These are phyloP conservation scores for Channa maculata DNA, from an alignment of 2,113 vertebrate species.

Conservation along the genomic window DNA sequence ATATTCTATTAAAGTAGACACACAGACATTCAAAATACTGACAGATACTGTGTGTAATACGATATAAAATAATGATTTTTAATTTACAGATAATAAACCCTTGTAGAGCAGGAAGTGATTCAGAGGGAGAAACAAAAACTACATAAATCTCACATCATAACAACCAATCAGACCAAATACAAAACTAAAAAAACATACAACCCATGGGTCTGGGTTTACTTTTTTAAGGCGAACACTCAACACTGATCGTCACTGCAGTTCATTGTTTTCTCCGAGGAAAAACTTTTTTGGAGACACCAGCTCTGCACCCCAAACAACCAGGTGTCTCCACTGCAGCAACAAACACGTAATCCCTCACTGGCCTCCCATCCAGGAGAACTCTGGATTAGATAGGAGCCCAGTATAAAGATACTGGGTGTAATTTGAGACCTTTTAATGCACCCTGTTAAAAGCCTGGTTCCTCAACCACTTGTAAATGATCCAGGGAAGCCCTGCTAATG, in stretches of 20 bases:
- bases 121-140: background rate
- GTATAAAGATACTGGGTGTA: constrained; percentile 6
- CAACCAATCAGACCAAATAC: background rate
- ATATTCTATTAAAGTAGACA: constrained; percentile 13
- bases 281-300: too few relatives aligned
- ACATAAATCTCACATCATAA: background rate
- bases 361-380: background rate
- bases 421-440: constrained; percentile 25
- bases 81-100: background rate
- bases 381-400: background rate
- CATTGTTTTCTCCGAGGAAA: too few relatives aligned
- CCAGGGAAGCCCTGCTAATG: constrained; percentile 45
- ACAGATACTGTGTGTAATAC: background rate
- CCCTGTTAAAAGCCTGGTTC: constrained; percentile 19
- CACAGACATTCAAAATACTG: background rate
- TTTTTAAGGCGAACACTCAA: too few relatives aligned
- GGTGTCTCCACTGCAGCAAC: background rate
- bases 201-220: too few relatives aligned
- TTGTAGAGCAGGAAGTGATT: background rate
- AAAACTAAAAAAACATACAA: too few relatives aligned
- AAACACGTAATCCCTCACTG: background rate
- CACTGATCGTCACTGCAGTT: too few relatives aligned
- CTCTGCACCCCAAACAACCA: background rate
- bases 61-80: background rate
- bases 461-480: constrained; percentile 13